A percentile compares a stretch with the other conserved stretches of the same genome.
phyloP scores from a whole-genome alignment of 2,797 vertebrate genomes.

The Chaenodraco wilsoni region DNA sequence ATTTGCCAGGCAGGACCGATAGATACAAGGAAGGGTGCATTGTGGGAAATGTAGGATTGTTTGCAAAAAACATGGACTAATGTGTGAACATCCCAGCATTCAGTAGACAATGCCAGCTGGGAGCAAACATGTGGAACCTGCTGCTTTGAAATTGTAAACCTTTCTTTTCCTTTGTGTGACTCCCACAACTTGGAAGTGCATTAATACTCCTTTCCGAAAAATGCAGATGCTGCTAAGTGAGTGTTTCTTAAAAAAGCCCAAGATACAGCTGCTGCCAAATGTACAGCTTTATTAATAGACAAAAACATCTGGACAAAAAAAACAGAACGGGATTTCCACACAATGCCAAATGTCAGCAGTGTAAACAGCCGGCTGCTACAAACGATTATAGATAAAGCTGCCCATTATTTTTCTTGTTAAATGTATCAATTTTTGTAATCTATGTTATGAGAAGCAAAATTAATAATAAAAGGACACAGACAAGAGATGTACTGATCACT shows the following conservation, averaged over 20 bases:
- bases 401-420: not conserved
- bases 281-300: conserved; percentile 10
- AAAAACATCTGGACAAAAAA: conserved; percentile 7
- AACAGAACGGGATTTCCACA: not conserved
- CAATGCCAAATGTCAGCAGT: not conserved
- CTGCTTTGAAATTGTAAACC: not conserved
- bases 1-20: not conserved
- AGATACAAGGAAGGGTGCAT: not conserved
- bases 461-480: no score
- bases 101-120: no score
- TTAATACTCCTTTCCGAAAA: not conserved
- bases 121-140: no score
- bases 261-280: conserved; percentile 1
- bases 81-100: no score
- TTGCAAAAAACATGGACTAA: not conserved
- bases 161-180: not conserved
- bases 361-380: not conserved
- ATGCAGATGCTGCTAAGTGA: not conserved
- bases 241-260: not conserved
- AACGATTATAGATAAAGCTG: not conserved
- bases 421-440: not conserved
- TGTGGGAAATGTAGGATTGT: conserved; percentile 18
- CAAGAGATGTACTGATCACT: not conserved
- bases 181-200: not conserved
- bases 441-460: not conserved